Evolutionary conservation across 2,797 vertebrate genomes (phyloP), one percentile per base, ranked within the genome.

Genomic region (Sebastes minor): DNA sequence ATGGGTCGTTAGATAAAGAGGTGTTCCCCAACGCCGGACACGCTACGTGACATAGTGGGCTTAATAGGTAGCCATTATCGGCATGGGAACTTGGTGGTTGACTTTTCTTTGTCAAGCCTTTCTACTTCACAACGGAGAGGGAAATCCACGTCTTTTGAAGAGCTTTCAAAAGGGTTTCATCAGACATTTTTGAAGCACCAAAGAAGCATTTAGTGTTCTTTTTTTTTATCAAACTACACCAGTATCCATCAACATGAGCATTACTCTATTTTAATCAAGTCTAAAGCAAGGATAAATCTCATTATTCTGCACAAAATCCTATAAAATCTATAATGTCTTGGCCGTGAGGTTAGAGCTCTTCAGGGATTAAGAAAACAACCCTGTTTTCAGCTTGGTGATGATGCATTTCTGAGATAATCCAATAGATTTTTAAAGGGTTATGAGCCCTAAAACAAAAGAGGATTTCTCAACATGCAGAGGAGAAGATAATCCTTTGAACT

Each of bases 11-110:
- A 77, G 56, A 56, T 92, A 89, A 27, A 11, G 57, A 82, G 85
- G 83, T 86, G 74, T 88, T 88, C 83, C 87, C 86, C 76, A 55
- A 59, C 49, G 73, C 64, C 65, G 74, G 78, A 84, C 80, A 65
- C 11, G 11, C 72, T 73, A 28, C 42, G 25, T 81, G 76, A 76
- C 62, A 33, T 32, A 27, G 27, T 60, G 25, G 59, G 30, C 52
- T 81, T 55, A 66, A 79, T 65, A 80, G 79, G 80, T 84, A 71
- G 73, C 67, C 80, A 84, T 88, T 86, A 88, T 78, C 23, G 1
- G 23, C 60, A 35, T 55, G 49, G 64, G 61, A 85, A 71, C 70
- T 67, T 73, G 32, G 72, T 61, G 71, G 65, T 56, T 75, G 66
- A 56, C 20, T 62, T 74, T 72, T 66, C 70, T 66, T 80, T 68